phyloP scores from a whole-genome alignment of 2,888 invertebrate genomes.

The Brachyptera risi region DNA sequence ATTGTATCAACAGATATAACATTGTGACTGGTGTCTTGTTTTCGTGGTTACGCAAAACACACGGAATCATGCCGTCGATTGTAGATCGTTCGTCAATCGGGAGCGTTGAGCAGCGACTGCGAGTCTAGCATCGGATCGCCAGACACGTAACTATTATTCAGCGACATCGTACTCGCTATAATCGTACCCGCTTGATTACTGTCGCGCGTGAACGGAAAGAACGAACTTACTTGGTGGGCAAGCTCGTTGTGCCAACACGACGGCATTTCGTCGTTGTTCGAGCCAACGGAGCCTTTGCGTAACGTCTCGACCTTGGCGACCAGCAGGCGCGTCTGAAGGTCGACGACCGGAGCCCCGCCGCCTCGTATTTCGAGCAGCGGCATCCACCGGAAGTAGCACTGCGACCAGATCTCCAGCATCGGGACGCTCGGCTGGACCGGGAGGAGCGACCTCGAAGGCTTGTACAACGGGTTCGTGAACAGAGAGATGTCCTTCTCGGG shows the following conservation, averaged over 20 bases:
- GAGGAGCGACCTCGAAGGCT: slow-evolving; percentile 36
- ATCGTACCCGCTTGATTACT: slow-evolving; percentile 16
- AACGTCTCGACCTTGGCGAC: slow-evolving; percentile 41
- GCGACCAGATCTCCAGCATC: slow-evolving; percentile 47
- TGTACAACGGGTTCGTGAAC: slow-evolving; percentile 69
- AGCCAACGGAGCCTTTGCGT: background rate
- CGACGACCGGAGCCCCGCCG: slow-evolving; percentile 47
- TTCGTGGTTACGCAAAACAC: too few relatives aligned
- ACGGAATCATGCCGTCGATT: too few relatives aligned
- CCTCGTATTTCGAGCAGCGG: slow-evolving; percentile 72
- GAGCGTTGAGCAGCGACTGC: slow-evolving; percentile 64
- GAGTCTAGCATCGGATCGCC: slow-evolving; percentile 48
- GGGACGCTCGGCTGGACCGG: slow-evolving; percentile 34
- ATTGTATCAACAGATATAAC: too few relatives aligned
- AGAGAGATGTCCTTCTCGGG: slow-evolving; percentile 68
- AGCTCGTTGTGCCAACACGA: slow-evolving; percentile 39
- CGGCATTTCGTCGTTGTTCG: too few relatives aligned
- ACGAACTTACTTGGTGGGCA: slow-evolving; percentile 40
- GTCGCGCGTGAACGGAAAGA: slow-evolving; percentile 48
- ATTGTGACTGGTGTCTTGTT: too few relatives aligned
- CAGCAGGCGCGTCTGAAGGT: slow-evolving; percentile 43
- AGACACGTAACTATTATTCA: background rate
- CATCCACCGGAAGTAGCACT: slow-evolving; percentile 86
- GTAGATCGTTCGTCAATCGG: slow-evolving; percentile 55
- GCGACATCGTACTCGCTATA: background rate